Percentiles rank a stretch among this genome's conserved stretches.
Evolutionary conservation across 2,113 vertebrate genomes (phyloP).

Genomic region (Epinephelus moara): DNA sequence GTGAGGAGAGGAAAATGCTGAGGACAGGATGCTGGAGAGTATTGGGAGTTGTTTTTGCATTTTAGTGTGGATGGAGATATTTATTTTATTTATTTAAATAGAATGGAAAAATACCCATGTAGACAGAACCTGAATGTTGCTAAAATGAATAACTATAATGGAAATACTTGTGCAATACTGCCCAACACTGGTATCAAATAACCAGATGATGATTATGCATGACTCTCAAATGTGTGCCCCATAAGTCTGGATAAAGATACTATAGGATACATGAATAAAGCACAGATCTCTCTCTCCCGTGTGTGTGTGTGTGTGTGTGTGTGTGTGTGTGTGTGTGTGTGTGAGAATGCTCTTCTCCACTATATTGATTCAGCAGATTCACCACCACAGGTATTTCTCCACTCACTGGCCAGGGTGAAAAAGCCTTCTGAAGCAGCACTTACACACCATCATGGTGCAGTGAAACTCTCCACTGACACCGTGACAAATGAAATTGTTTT

Average conservation of each 20-base stretch:
- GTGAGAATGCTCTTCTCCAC: background rate
- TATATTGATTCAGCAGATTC: conserved; percentile 25
- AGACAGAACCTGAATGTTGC: too few species aligned
- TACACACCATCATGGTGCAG: conserved; percentile 25
- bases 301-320: background rate
- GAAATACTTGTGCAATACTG: too few species aligned
- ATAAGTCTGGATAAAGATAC: background rate
- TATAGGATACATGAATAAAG: background rate
- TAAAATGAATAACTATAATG: too few species aligned
- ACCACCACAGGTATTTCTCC: conserved; percentile 18
- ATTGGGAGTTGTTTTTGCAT: too few species aligned
- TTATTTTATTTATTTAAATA: too few species aligned
- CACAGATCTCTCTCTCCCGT: background rate
- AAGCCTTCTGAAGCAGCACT: conserved; percentile 9
- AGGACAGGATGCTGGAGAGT: too few species aligned
- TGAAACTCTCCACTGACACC: conserved; percentile 48
- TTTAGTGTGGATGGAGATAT: too few species aligned
- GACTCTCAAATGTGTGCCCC: too few species aligned
- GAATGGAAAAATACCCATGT: too few species aligned
- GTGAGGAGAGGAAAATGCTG: too few species aligned
- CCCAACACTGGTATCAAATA: background rate
- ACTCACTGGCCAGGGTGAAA: background rate
- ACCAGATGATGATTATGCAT: background rate
- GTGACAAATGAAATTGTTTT: conserved; percentile 67
- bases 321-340: conserved; percentile 5